These are phyloP conservation scores for Cephus pulcher DNA, from an alignment of 2,888 invertebrate genomes.

Conservation along the genomic window DNA sequence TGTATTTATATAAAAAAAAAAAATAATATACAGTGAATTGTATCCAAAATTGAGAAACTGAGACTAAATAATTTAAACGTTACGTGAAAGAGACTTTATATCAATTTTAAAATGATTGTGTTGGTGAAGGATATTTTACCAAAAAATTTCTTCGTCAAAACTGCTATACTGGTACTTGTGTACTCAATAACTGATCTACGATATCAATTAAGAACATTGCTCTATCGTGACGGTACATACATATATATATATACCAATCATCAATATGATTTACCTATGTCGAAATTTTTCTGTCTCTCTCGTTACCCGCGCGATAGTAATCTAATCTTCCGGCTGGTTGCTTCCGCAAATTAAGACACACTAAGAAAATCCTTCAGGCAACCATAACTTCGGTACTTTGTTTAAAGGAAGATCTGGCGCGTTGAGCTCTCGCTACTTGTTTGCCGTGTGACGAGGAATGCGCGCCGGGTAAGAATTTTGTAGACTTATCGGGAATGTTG, in stretches of 20 bases:
- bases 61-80: neutral
- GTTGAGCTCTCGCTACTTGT: neutral
- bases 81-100: neutral
- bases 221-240: conserved; percentile 8
- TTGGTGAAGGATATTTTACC: neutral
- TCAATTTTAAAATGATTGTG: neutral
- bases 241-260: neutral
- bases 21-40: neutral
- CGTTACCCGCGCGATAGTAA: no score
- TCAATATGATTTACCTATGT: neutral
- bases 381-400: neutral
- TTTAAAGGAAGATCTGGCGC: neutral
- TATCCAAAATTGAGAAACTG: neutral
- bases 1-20: neutral
- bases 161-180: conserved; percentile 11
- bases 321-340: no score
- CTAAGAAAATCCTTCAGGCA: neutral
- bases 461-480: neutral
- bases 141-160: conserved; percentile 10
- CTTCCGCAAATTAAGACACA: neutral
- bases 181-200: conserved; percentile 12
- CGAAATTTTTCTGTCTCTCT: neutral
- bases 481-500: conserved; percentile 10
- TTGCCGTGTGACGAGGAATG: neutral
- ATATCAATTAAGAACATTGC: conserved; percentile 11